Conservation (phyloP, 2,797 vertebrate genomes). For the Rhincodon typus region DNA sequence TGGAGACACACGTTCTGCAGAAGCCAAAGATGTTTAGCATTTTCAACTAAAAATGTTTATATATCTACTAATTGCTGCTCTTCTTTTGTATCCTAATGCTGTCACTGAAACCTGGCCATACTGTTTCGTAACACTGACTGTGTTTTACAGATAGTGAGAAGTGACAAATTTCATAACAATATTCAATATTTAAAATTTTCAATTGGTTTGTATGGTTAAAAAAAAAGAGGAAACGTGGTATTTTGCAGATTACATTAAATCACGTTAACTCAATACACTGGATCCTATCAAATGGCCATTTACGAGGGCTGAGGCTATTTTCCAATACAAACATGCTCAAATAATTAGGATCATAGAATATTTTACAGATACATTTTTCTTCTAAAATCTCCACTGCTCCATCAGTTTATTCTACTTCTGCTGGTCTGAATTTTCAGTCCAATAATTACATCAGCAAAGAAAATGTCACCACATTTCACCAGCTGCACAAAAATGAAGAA, state of each 20-base stretch:
- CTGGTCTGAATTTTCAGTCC: conserved; percentile 8
- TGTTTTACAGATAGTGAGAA: neutral
- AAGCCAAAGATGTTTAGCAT: neutral
- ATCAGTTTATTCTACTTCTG: neutral
- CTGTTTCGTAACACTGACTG: neutral
- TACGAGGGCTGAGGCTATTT: neutral
- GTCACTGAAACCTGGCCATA: neutral
- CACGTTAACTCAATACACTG: neutral
- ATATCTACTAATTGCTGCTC: neutral
- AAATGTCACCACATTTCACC: neutral
- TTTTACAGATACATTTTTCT: neutral
- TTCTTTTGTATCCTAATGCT: neutral
- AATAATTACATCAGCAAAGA: conserved; percentile 6
- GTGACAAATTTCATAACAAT: neutral
- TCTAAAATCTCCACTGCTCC: neutral
- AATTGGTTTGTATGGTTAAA: neutral
- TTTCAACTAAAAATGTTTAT: neutral
- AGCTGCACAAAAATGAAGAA: conserved; percentile 23
- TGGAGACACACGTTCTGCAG: too few relatives aligned
- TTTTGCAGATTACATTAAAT: neutral
- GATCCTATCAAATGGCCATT: neutral
- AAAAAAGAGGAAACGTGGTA: neutral
- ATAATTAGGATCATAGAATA: neutral
- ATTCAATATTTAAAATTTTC: neutral
- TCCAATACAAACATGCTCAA: neutral